These are phyloP conservation scores for Anticlea derivata DNA, from an alignment of 2,888 invertebrate genomes.

Conservation along the genomic window DNA sequence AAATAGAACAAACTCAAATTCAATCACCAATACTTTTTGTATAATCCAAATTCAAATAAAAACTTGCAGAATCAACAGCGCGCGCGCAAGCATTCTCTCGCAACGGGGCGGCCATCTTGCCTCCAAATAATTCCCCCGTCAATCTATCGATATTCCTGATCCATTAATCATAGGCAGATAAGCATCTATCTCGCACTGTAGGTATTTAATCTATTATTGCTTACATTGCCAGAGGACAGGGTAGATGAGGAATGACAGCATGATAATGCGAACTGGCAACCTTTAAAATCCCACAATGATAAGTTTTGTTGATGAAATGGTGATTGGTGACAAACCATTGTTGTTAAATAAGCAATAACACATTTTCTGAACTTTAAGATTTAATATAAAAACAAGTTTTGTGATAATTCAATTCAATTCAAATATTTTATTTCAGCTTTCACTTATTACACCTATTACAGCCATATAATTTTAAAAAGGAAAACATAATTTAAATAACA, in stretches of 20 bases:
- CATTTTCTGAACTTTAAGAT: too few species aligned
- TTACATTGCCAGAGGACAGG: slow-evolving; percentile 6
- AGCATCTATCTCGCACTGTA: slow-evolving; percentile 75
- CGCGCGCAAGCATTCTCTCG: slow-evolving; percentile 55
- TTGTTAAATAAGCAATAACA: too few species aligned
- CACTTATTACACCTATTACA: too few species aligned
- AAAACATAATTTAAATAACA: too few species aligned
- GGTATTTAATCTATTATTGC: slow-evolving; percentile 76
- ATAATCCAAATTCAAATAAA: slow-evolving; percentile 41
- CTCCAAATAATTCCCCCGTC: slow-evolving; percentile 59
- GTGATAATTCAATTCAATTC: too few species aligned
- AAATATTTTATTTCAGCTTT: too few species aligned
- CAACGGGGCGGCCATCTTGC: slow-evolving; percentile 77
- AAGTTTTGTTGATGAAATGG: neutral
- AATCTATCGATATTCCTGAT: slow-evolving; percentile 67
- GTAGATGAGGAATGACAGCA: neutral
- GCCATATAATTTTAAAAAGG: too few species aligned
- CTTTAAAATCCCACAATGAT: neutral
- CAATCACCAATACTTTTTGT: slow-evolving; percentile 33
- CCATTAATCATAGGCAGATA: slow-evolving; percentile 74
- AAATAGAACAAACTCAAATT: slow-evolving; percentile 27
- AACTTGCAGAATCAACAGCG: slow-evolving; percentile 43
- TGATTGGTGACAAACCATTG: neutral
- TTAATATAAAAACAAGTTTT: too few species aligned
- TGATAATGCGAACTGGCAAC: neutral